Evolutionary conservation across 53 echinoderm and acorn worm genomes (phyloP).

Genomic region (Crossaster papposus): DNA sequence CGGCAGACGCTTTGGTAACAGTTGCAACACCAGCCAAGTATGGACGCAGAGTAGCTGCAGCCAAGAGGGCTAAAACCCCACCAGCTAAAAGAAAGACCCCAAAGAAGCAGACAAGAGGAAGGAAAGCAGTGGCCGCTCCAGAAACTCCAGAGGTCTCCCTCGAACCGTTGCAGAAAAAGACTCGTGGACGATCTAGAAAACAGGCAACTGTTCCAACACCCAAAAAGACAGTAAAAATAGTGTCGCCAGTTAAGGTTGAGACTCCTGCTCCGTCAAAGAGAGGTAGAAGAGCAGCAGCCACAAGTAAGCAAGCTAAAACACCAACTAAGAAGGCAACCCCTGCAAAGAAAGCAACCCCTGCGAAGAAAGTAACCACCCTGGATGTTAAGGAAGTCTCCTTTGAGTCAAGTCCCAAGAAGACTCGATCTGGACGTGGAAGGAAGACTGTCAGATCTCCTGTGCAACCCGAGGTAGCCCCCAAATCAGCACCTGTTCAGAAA

Average conservation of each 20-base stretch:
- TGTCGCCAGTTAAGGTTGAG: slow-evolving; percentile 52
- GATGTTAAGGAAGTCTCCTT: slow-evolving; percentile 20
- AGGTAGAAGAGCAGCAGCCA: slow-evolving; percentile 52
- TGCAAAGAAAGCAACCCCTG: slow-evolving; percentile 52
- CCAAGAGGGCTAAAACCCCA: slow-evolving; percentile 5
- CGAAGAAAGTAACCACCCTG: slow-evolving; percentile 45
- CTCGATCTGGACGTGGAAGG: slow-evolving; percentile 43
- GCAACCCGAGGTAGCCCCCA: slow-evolving; percentile 37
- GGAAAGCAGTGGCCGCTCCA: slow-evolving; percentile 51
- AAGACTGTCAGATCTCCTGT: slow-evolving; percentile 22
- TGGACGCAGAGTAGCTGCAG: slow-evolving; percentile 17
- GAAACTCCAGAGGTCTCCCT: slow-evolving; percentile 31
- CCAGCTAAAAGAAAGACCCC: slow-evolving; percentile 58
- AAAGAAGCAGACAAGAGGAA: slow-evolving; percentile 28
- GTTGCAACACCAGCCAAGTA: slow-evolving; percentile 27
- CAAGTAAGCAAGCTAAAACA: slow-evolving; percentile 31
- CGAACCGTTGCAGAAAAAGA: slow-evolving; percentile 54
- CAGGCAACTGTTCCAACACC: slow-evolving; percentile 17
- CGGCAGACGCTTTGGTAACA: slow-evolving; percentile 35
- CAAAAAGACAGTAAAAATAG: slow-evolving; percentile 52
- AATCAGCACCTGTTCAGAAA: slow-evolving; percentile 37
- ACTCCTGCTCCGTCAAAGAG: slow-evolving; percentile 55
- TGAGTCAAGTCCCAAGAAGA: slow-evolving; percentile 51
- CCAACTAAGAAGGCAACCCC: slow-evolving; percentile 63
- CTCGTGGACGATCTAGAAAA: slow-evolving; percentile 44